Evolutionary conservation across 2,888 invertebrate genomes (phyloP), one percentile per base, ranked within the genome.

Genomic region (Netelia fuscicornis): DNA sequence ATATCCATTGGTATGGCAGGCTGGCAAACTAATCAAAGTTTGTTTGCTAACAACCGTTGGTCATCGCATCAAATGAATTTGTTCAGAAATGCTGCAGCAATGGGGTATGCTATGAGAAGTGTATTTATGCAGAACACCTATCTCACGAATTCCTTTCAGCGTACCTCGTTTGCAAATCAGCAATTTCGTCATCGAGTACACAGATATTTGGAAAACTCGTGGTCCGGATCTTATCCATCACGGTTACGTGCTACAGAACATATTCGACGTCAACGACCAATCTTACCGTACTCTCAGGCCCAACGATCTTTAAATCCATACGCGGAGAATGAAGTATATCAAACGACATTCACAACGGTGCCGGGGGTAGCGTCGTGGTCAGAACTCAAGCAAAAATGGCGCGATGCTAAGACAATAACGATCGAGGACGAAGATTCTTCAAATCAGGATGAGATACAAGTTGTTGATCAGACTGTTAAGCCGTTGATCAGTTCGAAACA

Each of bases 341-440:
- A 88, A 23, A 82, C 91, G 1, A 88, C 92, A 0, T 93, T 92
- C 56, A 85, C 82, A 37, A 91, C 89, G 81, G 48, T 89, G 6
- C 87, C 91, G 3, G 91, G 89, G n/a, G 86, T 88, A 42, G 84
- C 85, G 0, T 90, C 93, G 0, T 94, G 93, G 93, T 48, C 88
- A 0, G 92, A 93, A 68, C 83, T 93, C 17, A 94, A 93, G 71
- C 88, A 87, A 64, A 93, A 90, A 72, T 93, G 93, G 93, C 89
- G 89, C 17, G 93, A 94, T 6, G 91, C 91, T 30, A 92, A 91
- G 67, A 93, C 92, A 0, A 93, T 94, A 6, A 92, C 92, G 0
- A 93, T 94, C 56, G 93, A 93, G 3, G 93, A 93, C 64, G 93
- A 93, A 54, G 92, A 93, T 8, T 77, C 83, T 11, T 37, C 23